Evolutionary conservation across 2,888 invertebrate genomes (phyloP), one percentile per base, ranked within the genome.

Genomic region (Sacculina carcini): DNA sequence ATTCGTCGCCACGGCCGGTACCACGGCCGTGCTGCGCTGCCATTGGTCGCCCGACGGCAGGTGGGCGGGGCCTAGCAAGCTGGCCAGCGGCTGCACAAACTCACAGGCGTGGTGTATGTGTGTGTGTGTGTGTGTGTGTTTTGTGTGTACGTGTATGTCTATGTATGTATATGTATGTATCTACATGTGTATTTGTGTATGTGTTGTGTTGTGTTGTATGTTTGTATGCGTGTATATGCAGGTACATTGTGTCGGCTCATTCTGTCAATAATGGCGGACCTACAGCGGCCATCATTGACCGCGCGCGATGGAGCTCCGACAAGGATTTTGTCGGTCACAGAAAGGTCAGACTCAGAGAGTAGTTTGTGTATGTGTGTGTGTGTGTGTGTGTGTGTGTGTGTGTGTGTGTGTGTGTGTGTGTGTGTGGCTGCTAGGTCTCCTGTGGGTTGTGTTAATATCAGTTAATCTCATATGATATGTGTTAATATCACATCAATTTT

Each of bases 231-330:
- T 31, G 14, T 36, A 10, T 7, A 10, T 21, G 86, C 0, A 86
- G 89, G 64, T 90, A 89, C 67, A 72, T 98, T 54, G 79, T 98
- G 21, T 90, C 94, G 0, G 94, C 98, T 2, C 92, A 96, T 69
- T 92, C 96, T 0, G 94, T 92, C 85, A 99, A 98, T 65, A 90
- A 92, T 50, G 85, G 86, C 10, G 94, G 92, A 0, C 94, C 96
- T 1, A 92, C 92, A 0, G 92, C 96, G 2, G 89, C 90, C 66
- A 90, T 98, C 58, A 83, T 98, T 44, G 66, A 69, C 55, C 84
- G 85, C 65, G 70, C 96, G 12, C 85, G 83, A 7, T 98, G 94
- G 92, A 78, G 79, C 53, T 79, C 82, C 58, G 85, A 87, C 61
- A 84, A 87, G 64, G 96, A 98, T 71, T 90, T 94, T 66, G 96